These are phyloP conservation scores for Sycophila sp. DNA, from an alignment of 1,140 invertebrate species.

Conservation along the genomic window DNA sequence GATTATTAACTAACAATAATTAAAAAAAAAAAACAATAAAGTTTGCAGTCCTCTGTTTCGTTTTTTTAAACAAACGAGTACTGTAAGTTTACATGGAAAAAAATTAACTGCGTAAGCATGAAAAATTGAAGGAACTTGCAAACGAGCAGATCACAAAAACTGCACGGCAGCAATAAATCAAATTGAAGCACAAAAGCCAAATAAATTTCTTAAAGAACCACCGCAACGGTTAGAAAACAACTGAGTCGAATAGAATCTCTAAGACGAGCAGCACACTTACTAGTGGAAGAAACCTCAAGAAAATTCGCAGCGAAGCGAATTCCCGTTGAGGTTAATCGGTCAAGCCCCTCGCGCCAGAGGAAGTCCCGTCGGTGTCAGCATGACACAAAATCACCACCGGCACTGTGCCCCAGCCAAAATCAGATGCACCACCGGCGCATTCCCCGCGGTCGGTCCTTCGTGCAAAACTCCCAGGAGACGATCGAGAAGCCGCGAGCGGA, in stretches of 20 bases:
- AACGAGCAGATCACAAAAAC: neutral
- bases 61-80: no score
- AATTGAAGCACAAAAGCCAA: neutral
- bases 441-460: no score
- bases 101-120: neutral
- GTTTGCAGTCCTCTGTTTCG: neutral
- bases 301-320: conserved; percentile 10
- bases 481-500: no score
- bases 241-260: neutral
- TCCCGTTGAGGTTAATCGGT: conserved; percentile 28
- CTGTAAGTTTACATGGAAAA: no score
- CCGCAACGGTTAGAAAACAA: neutral
- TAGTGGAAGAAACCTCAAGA: conserved; percentile 1
- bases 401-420: no score
- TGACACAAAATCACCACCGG: no score
- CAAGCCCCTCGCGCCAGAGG: no score
- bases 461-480: no score
- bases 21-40: no score
- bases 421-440: no score
- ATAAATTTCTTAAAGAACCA: neutral
- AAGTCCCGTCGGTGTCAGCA: no score
- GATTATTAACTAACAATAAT: no score
- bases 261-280: neutral
- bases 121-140: neutral
- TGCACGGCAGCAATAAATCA: neutral